Conservation (phyloP, 2,888 invertebrate genomes). For the Heliconius erato region DNA sequence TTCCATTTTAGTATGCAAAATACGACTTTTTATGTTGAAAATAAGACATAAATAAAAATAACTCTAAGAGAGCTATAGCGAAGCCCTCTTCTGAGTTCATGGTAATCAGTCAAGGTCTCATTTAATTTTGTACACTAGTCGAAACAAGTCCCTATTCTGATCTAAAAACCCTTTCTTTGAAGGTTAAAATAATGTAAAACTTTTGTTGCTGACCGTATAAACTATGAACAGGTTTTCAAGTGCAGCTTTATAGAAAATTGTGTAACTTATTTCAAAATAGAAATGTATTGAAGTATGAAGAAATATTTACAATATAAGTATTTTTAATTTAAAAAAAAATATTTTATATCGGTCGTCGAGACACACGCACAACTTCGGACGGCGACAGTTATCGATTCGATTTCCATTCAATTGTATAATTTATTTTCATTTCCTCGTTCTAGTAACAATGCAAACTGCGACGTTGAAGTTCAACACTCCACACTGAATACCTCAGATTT, state of each 20-base stretch:
- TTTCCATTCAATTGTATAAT: background rate
- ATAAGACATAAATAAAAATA: background rate
- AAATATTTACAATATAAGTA: background rate
- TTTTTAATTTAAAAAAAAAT: background rate
- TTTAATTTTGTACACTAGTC: constrained; percentile 20
- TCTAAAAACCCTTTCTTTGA: background rate
- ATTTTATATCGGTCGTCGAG: background rate
- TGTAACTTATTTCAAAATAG: constrained; percentile 2
- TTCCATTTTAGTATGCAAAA: background rate
- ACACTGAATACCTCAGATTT: background rate
- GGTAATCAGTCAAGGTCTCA: constrained; percentile 28
- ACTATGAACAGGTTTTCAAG: constrained; percentile 50
- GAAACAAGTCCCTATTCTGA: background rate
- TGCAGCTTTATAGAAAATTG: constrained; percentile 40
- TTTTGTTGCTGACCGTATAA: constrained; percentile 34
- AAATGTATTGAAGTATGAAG: background rate
- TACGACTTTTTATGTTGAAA: background rate
- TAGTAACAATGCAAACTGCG: background rate
- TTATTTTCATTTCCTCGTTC: background rate
- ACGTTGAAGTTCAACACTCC: background rate
- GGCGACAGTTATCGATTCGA: background rate
- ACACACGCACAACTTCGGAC: background rate
- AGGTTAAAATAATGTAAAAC: background rate
- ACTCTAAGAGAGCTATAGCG: background rate
- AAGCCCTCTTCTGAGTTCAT: constrained; percentile 21